These are phyloP conservation scores for Triplophysa rosa DNA, from an alignment of 2,113 vertebrate species.

Conservation along the genomic window DNA sequence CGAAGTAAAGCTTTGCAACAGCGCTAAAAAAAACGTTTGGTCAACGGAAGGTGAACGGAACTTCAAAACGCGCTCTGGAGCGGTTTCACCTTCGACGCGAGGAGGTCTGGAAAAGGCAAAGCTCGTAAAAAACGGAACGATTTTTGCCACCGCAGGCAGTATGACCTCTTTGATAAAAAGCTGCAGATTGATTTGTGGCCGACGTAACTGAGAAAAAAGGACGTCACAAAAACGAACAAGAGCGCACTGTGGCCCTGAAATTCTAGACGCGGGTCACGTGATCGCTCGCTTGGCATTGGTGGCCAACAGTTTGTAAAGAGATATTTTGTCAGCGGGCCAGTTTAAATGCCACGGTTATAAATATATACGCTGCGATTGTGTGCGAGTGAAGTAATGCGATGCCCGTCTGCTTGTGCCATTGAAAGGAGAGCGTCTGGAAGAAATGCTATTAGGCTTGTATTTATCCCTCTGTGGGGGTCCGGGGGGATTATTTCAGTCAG, in stretches of 20 bases:
- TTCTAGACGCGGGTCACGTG: slow-evolving; percentile 62
- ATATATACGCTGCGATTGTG: slow-evolving; percentile 45
- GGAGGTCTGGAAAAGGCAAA: slow-evolving; percentile 71
- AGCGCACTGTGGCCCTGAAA: slow-evolving; percentile 60
- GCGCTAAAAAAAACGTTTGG: too few relatives aligned
- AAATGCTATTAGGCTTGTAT: slow-evolving; percentile 9
- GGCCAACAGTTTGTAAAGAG: slow-evolving; percentile 52
- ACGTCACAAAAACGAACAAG: slow-evolving; percentile 63
- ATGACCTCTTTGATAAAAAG: slow-evolving; percentile 67
- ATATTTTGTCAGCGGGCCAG: slow-evolving; percentile 47
- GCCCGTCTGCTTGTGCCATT: not conserved
- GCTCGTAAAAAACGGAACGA: slow-evolving; percentile 60
- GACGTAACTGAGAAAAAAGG: slow-evolving; percentile 75
- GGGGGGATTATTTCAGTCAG: slow-evolving; percentile 17
- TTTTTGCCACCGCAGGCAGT: slow-evolving; percentile 58
- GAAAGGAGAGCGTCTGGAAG: slow-evolving; percentile 47
- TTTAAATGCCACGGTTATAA: slow-evolving; percentile 62
- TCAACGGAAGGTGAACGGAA: too few relatives aligned
- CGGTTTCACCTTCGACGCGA: slow-evolving; percentile 66
- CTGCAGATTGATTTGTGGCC: slow-evolving; percentile 61
- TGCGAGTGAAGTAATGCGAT: slow-evolving; percentile 50
- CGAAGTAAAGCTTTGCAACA: too few relatives aligned
- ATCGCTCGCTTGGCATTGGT: slow-evolving; percentile 45
- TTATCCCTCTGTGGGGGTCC: not conserved
- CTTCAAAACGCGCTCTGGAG: slow-evolving; percentile 53